Conservation (phyloP, 2,888 invertebrate genomes). For the Gonocerus acuteangulatus region DNA sequence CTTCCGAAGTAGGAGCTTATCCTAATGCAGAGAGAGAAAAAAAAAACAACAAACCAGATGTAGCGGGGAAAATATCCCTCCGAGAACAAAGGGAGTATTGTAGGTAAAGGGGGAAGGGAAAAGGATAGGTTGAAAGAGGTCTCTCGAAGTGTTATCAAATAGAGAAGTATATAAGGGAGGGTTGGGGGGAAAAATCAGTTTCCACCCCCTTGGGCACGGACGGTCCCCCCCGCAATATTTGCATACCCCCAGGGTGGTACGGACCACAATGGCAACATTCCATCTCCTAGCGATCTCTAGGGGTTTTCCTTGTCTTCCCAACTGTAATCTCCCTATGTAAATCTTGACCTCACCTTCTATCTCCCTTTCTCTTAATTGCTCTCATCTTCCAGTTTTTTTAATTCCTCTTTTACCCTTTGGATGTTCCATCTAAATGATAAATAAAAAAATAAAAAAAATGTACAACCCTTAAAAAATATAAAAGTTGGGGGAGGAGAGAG, state of each 20-base stretch:
- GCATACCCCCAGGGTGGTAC: background rate
- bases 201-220: too few species aligned
- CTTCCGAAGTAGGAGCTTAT: too few species aligned
- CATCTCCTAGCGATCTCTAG: background rate
- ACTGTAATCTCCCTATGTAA: slow-evolving; percentile 13
- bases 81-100: background rate
- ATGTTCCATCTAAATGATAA: too few species aligned
- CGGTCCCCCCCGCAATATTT: too few species aligned
- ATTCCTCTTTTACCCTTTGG: too few species aligned
- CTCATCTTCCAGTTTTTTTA: background rate
- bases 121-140: background rate
- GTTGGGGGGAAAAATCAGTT: too few species aligned
- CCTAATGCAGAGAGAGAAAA: slow-evolving; percentile 26
- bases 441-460: too few species aligned
- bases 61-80: slow-evolving; percentile 8
- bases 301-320: background rate
- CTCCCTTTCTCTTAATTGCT: background rate
- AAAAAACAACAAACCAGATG: slow-evolving; percentile 11
- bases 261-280: background rate
- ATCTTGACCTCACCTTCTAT: background rate
- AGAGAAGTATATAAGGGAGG: background rate
- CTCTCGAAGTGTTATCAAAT: slow-evolving; percentile 8
- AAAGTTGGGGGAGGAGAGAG: too few species aligned
- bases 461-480: too few species aligned
- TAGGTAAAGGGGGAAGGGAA: background rate